Evolutionary conservation across 2,113 vertebrate genomes (phyloP), one percentile per base, ranked within the genome.

Genomic region (Onychostoma macrolepis): DNA sequence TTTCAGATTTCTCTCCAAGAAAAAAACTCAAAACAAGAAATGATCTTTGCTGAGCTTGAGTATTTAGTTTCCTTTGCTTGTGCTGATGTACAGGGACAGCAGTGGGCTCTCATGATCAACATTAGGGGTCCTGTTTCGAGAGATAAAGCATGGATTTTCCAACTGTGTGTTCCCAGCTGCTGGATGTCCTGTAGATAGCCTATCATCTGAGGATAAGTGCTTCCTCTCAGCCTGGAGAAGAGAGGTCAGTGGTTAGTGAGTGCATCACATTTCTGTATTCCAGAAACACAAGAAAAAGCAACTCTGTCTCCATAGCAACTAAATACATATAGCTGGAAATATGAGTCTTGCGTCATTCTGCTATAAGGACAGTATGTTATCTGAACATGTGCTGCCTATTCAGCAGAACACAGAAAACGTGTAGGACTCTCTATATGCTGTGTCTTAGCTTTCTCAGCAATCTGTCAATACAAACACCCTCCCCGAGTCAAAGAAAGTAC

Each of bases 141-240:
- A 94, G 92, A 95, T 93, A 92, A 93, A 88, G 48, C 33, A 58
- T 67, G 58, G 21, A 67, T 87, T 56, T 93, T 91, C 90, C 90
- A 89, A 65, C 85, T 86, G 86, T 89, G 91, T 65, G 2, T 15
- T 92, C 92, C 92, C 92, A 91, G 88, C 74, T 84, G 87, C 81
- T 89, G 58, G 87, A 85, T 91, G 88, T 88, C 86, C 89, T 89
- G 43, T 28, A 74, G 89, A 91, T 78, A 30, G 41, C 90, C 80
- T 86, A 77, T 90, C 90, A 92, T 86, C 72, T 75, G 4, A 67
- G 91, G 86, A 90, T 83, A 71, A 85, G 33, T 4, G 83, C 83
- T 92, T 92, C 90, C 93, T 88, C 88, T 89, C 80, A 79, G 30
- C 77, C 19, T 61, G 88, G 86, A 88, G 89, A 93, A 90, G 82